These are phyloP conservation scores for Drosophila multiciliata DNA, from an alignment of 2,888 invertebrate genomes.

Conservation along the genomic window DNA sequence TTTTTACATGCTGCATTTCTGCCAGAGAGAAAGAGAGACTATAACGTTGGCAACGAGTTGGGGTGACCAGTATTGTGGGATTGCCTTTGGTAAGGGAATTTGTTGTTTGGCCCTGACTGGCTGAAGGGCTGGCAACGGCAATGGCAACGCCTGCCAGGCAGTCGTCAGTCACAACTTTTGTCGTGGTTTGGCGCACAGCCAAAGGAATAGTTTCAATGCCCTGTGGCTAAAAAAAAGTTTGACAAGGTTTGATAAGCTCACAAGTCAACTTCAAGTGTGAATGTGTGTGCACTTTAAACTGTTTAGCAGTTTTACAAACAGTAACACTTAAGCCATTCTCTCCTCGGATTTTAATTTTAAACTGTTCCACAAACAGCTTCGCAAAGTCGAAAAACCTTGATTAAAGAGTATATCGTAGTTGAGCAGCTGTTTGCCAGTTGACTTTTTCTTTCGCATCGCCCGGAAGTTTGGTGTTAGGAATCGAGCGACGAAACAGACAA, in stretches of 20 bases:
- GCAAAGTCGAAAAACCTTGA: not conserved
- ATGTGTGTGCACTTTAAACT: not conserved
- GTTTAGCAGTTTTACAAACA: not conserved
- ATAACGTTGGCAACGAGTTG: constrained; percentile 64
- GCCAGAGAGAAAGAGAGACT: constrained; percentile 39
- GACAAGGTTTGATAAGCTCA: constrained; percentile 28
- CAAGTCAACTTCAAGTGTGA: constrained; percentile 5
- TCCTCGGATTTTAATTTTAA: not conserved
- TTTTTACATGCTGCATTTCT: constrained; percentile 32
- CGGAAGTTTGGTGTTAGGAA: constrained; percentile 78
- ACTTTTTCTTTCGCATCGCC: constrained; percentile 17
- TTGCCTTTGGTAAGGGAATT: constrained; percentile 29
- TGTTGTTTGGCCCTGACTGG: constrained; percentile 33
- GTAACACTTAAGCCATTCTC: constrained; percentile 1
- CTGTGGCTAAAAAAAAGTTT: constrained; percentile 12
- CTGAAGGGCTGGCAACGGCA: constrained; percentile 37
- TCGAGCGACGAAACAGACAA: constrained; percentile 65
- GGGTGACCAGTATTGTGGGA: constrained; percentile 28
- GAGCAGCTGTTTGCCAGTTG: not conserved
- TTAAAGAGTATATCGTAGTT: constrained; percentile 18
- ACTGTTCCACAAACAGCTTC: not conserved
- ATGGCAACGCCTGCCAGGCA: constrained; percentile 69
- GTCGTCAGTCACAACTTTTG: constrained; percentile 80
- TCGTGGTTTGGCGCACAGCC: constrained; percentile 74
- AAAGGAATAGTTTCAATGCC: constrained; percentile 60